Conservation (phyloP, 2,797 vertebrate genomes). For the Bufotes viridis region DNA sequence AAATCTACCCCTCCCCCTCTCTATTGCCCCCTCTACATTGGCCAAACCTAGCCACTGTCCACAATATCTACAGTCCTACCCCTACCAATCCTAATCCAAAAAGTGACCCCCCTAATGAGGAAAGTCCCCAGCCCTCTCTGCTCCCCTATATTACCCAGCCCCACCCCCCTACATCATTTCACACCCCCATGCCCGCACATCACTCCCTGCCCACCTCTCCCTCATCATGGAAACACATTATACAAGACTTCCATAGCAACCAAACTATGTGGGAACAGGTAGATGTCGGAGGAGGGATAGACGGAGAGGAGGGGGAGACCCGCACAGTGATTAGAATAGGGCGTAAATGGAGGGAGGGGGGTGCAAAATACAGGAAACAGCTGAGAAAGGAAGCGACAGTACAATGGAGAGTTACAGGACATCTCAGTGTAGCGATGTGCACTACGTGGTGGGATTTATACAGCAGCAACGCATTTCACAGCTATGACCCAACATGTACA, state of each 20-base stretch:
- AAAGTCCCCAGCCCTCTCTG: no score
- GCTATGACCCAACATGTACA: not conserved
- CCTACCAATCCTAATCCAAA: no score
- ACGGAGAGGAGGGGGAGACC: slow-evolving; percentile 39
- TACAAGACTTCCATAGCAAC: slow-evolving; percentile 47
- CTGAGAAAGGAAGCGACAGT: not conserved
- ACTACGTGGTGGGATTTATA: not conserved
- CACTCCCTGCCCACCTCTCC: not conserved
- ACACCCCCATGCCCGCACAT: not conserved
- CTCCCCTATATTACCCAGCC: not conserved
- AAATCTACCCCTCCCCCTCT: no score
- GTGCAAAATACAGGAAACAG: not conserved
- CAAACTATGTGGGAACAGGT: slow-evolving; percentile 50
- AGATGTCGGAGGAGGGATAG: not conserved
- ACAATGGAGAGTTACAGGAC: not conserved
- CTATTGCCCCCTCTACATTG: no score
- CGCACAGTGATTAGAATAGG: not conserved
- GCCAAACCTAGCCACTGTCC: no score
- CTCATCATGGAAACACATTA: not conserved
- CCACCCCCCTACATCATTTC: not conserved
- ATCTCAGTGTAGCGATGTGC: not conserved
- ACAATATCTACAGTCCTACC: no score
- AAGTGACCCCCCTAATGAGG: no score
- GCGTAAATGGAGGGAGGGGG: not conserved
- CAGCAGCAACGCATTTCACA: not conserved